These are phyloP conservation scores for Coecobrya sp. DNA, from an alignment of 2,888 invertebrate genomes.

Conservation along the genomic window DNA sequence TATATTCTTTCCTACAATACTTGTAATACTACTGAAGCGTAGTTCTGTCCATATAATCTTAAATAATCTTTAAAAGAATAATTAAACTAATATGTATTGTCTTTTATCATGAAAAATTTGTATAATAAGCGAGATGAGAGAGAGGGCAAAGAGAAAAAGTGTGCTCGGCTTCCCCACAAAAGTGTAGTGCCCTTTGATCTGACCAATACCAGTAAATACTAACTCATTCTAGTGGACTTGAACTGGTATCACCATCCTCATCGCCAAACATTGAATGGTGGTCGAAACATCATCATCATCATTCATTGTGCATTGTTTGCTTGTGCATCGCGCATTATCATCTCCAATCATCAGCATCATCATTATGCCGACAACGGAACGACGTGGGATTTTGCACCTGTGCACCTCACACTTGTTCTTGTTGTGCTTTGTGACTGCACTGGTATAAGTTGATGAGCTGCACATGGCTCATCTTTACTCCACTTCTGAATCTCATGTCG, in stretches of 20 bases:
- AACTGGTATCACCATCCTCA: constrained; percentile 50
- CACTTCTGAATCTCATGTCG: constrained; percentile 4
- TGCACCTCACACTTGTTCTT: constrained; percentile 53
- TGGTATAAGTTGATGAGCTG: constrained; percentile 22
- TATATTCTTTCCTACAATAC: background rate
- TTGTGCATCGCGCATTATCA: constrained; percentile 4
- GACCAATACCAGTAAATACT: constrained; percentile 61
- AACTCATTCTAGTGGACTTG: constrained; percentile 62
- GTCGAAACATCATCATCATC: constrained; percentile 7
- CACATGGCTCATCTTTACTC: constrained; percentile 38
- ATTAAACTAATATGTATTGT: background rate
- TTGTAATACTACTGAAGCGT: background rate
- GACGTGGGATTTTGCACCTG: constrained; percentile 55
- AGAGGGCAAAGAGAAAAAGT: constrained; percentile 49
- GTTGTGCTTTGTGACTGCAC: constrained; percentile 54
- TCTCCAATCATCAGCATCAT: background rate
- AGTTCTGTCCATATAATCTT: background rate
- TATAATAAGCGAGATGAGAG: too few relatives aligned
- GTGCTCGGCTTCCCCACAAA: constrained; percentile 39
- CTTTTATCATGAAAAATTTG: background rate
- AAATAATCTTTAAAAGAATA: background rate
- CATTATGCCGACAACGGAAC: constrained; percentile 31
- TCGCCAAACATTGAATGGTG: background rate
- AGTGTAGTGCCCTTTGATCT: constrained; percentile 65
- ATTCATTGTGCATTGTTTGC: background rate